phyloP scores from a whole-genome alignment of 2,888 invertebrate genomes.

The Scotopteryx bipunctaria region DNA sequence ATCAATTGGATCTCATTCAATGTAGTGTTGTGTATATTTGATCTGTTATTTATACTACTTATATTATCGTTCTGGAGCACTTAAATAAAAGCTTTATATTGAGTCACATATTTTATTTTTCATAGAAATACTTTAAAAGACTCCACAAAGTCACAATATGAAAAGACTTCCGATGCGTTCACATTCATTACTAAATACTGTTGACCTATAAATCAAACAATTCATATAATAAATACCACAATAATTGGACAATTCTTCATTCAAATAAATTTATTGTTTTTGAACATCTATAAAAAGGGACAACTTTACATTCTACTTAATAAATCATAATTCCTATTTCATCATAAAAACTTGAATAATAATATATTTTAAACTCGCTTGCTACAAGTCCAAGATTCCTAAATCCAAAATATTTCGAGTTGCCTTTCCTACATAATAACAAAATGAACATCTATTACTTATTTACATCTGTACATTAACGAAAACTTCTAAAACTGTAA shows the following conservation, averaged over 20 bases:
- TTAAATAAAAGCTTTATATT: constrained; percentile 57
- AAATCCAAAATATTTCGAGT: constrained; percentile 32
- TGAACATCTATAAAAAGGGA: constrained; percentile 48
- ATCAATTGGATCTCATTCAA: no score
- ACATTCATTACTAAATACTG: constrained; percentile 72
- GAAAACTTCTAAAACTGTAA: constrained; percentile 73
- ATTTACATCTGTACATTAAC: constrained; percentile 82
- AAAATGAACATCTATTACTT: constrained; percentile 72
- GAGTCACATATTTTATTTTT: constrained; percentile 77
- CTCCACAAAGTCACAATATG: constrained; percentile 80
- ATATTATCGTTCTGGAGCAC: neutral
- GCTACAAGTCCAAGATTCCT: constrained; percentile 23
- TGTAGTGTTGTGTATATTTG: neutral
- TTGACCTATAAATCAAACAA: constrained; percentile 77
- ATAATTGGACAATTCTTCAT: constrained; percentile 77
- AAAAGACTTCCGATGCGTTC: constrained; percentile 73
- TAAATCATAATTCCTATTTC: constrained; percentile 23
- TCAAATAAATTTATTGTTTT: constrained; percentile 69
- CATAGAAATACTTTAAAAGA: constrained; percentile 82
- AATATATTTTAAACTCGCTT: constrained; percentile 11
- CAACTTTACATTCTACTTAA: constrained; percentile 46
- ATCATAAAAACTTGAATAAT: constrained; percentile 24
- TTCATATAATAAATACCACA: constrained; percentile 76
- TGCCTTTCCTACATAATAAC: constrained; percentile 54
- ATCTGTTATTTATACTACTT: neutral